Evolutionary conservation across 2,888 invertebrate species (phyloP), one percentile per base, ranked within the genome.

Genomic region (Hirtodrosophila alboralis): DNA sequence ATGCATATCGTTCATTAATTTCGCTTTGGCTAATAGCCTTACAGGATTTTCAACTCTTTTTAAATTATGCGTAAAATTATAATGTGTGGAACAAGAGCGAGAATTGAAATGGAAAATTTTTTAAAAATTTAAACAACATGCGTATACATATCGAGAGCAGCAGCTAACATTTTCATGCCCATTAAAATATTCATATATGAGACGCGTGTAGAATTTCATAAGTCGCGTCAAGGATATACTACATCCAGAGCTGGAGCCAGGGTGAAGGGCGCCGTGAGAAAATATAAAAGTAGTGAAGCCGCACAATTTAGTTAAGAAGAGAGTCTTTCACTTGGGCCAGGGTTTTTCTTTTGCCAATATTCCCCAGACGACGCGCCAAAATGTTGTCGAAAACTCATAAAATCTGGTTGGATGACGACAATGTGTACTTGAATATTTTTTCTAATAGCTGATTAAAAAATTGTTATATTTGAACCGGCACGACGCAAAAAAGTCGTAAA

Each of bases 181-280:
- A 75, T 69, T 69, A 63, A 83, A 75, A 60, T 64, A 63, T 57
- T n/a, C n/a, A n/a, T 41, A 65, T 41, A 65, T 51, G 72, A 69
- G 66, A 73, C 52, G 80, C 84, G 84, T 83, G 58, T 85, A 52
- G 73, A 75, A 85, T 80, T 80, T 69, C 85, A 79, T 57, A 65
- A 31, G 34, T 27, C 18, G 33, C 54, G 45, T 21, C 60, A 63
- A 68, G 75, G 75, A 76, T 48, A 40, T 43, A 43, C 31, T 30
- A 12, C 27, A 23, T 13, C 41, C 13, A 38, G 14, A 28, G 26
- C 58, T 48, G 47, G 31, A 60, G 64, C 37, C 67, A 16, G 31
- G 16, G 27, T 6, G 23, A 31, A 14, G 40, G 57, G 53, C 47
- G 72, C 56, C 80, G 85, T 80, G 86, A 73, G 79, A 80, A 79